phyloP scores from a whole-genome alignment of 2,113 vertebrate genomes.

The Bostrychus sinensis region DNA sequence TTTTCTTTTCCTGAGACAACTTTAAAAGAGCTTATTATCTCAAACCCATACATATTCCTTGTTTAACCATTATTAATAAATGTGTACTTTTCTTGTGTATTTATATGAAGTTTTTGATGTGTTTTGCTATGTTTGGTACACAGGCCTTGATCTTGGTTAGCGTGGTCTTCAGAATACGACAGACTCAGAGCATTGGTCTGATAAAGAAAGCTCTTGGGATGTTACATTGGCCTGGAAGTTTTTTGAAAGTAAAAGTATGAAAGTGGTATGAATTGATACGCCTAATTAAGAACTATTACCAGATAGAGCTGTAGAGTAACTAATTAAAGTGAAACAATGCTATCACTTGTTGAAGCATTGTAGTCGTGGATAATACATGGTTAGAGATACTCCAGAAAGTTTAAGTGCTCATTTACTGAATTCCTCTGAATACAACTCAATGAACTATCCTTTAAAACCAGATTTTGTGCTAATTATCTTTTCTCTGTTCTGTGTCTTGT shows the following conservation, averaged over 20 bases:
- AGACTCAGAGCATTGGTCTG: not conserved
- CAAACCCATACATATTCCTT: too few relatives aligned
- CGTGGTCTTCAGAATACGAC: not conserved
- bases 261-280: constrained; percentile 2
- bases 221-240: not conserved
- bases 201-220: constrained; percentile 2
- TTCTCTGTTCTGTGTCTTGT: constrained; percentile 31
- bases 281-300: constrained; percentile 7
- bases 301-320: constrained; percentile 3
- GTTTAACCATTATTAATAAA: not conserved
- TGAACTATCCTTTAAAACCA: not conserved
- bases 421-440: constrained; percentile 4
- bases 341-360: constrained; percentile 3
- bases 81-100: not conserved
- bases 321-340: constrained; percentile 8
- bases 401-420: constrained; percentile 12
- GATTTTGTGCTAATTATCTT: constrained; percentile 13
- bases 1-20: too few relatives aligned
- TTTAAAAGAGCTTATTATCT: too few relatives aligned
- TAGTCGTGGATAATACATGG: not conserved
- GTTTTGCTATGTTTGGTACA: not conserved
- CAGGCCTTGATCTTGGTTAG: not conserved
- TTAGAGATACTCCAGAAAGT: constrained; percentile 3
- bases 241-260: not conserved
- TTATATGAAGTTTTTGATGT: not conserved